Evolutionary conservation across 2,797 vertebrate species (phyloP), one percentile per base, ranked within the genome.

Genomic region (Mormyrus hasselquistii): DNA sequence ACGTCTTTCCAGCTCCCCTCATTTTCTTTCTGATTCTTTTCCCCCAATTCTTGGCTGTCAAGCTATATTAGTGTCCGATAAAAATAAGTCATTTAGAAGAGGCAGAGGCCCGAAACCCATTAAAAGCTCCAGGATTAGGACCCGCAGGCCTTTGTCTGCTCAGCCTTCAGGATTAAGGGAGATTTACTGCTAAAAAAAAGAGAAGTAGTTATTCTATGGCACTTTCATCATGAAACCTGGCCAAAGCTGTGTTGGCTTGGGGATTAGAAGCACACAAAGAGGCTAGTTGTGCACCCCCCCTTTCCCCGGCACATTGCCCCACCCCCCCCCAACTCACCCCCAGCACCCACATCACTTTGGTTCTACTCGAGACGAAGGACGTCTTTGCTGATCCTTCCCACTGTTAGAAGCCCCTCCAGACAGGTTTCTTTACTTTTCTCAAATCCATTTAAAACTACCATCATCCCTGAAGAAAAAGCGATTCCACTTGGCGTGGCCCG

Each of bases 1-100:
- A 88, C 90, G 89, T 90, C 57, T 87, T 52, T 88, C 91, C 73
- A 86, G 19, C 55, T 8, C 16, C 82, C 69, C 86, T 83, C 91
- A 90, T 91, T n/a, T 88, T 76, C 41, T 47, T 86, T 89, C 88
- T 90, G 90, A 92, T 93, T 89, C 94, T 93, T 92, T 94, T 94
- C 94, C 90, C 91, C 92, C 41, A 93, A 93, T 95, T 95, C 94
- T 93, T 96, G 96, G 94, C 96, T 97, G 96, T 97, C 96, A 97
- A 94, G 94, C 95, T 95, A 91, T 94, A 96, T 97, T 97, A 97
- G 95, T 95, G 95, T 96, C 96, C 92, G 92, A 95, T 95, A 94
- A 95, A 96, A 96, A 95, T 96, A 96, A 96, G 95, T 96, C 95
- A 95, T 96, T 97, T 97, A 96, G 95, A 96, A 95, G 95, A 96